phyloP scores from a whole-genome alignment of 1,140 invertebrate genomes.

The Ceratosolen solmsi region DNA sequence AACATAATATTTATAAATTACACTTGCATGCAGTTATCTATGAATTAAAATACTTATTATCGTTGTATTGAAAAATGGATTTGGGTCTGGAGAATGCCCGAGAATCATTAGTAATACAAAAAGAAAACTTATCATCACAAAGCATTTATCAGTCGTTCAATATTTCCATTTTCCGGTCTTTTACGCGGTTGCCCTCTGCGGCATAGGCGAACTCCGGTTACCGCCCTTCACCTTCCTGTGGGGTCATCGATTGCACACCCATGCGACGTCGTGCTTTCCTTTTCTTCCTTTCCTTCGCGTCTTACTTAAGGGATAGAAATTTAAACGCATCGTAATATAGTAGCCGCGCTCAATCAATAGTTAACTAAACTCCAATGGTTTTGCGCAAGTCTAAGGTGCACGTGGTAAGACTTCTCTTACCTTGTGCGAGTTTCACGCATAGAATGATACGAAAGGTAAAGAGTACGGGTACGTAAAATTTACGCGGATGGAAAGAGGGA shows the following conservation, averaged over 20 bases:
- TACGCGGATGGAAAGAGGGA: background rate
- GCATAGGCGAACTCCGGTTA: constrained; percentile 3
- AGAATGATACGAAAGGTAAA: background rate
- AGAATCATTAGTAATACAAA: too few species aligned
- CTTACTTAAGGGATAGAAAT: background rate
- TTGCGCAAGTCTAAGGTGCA: background rate
- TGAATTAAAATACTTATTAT: too few species aligned
- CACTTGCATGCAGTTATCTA: too few species aligned
- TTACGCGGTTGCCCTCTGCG: background rate
- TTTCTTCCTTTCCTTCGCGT: too few species aligned
- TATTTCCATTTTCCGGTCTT: background rate
- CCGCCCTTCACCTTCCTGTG: constrained; percentile 33
- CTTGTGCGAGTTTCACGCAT: background rate
- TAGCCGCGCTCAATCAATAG: constrained; percentile 28
- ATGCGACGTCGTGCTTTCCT: too few species aligned
- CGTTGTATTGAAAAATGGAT: too few species aligned
- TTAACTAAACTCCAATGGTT: background rate
- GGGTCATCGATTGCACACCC: constrained; percentile 32
- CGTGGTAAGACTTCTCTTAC: background rate
- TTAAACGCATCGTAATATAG: background rate
- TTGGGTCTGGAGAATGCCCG: too few species aligned
- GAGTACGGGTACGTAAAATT: background rate
- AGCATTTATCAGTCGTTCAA: too few species aligned
- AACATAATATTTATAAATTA: too few species aligned
- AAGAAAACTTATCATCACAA: too few species aligned